Base-by-base conservation (phyloP, 2,113 vertebrate species). In the Calonectris borealis region DNA sequence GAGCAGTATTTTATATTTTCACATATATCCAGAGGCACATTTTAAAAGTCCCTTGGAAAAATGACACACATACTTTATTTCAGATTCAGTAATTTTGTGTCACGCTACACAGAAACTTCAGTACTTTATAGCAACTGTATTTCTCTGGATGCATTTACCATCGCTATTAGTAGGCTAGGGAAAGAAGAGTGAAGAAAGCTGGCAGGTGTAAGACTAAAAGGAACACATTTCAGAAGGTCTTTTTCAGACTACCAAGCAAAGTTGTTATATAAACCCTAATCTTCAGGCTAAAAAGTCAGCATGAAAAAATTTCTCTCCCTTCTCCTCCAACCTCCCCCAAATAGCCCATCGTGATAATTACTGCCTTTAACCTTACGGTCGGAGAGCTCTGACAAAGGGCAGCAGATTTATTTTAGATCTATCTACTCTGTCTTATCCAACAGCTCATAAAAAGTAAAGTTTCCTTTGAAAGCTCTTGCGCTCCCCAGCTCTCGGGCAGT, bases 171-270 rank as follows among this genome's bases (percentile, higher is more conserved):
- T 22, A 79, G 85, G 58, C 55, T 71, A 76, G 65, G 38, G 58
- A 94, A 87, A 83, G 82, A 92, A 89, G 55, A 93, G 94, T 93
- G 81, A 80, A 70, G 88, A 97, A 97, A 94, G 81, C 69, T 85
- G 85, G 85, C 94, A 92, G 88, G 94, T 96, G 91, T 92, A 94
- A 94, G 86, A 73, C 80, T 93, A 85, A 95, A 86, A 96, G 73
- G 75, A 94, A 82, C 66, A 86, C 61, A 34, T 93, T 96, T 96
- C 68, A 96, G 85, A 88, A 92, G 82, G 36, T 57, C 91, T 84
- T 86, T 96, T 90, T 96, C 75, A 92, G 62, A 83, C 55, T 89
- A 94, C 62, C 24, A 92, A 62, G 68, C 32, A 49, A 71, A 73
- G 34, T 52, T 71, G 11, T 70, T 79, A 69, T 42, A 86, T 78